phyloP scores from a whole-genome alignment of 2,113 vertebrate species.

The Notothenia rossii region DNA sequence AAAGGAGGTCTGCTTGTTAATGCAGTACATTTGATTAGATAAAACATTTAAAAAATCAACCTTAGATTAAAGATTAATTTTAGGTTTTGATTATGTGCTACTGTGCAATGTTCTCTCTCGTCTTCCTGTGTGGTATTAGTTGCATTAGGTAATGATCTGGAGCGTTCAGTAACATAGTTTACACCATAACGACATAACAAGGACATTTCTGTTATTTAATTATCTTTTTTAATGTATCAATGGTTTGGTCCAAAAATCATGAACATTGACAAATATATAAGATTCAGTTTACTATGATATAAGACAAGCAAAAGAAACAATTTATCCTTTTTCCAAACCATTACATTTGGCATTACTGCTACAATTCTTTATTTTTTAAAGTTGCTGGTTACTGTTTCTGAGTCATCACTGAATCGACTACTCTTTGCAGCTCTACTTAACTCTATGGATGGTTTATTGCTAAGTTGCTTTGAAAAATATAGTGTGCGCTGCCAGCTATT shows the following conservation, averaged over 20 bases:
- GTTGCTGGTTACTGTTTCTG: background rate
- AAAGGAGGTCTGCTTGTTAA: background rate
- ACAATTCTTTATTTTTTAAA: background rate
- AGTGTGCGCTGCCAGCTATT: conserved; percentile 43
- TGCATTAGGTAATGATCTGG: background rate
- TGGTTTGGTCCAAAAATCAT: background rate
- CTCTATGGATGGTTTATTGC: background rate
- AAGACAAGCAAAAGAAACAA: background rate
- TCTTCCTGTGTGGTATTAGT: background rate
- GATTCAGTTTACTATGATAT: background rate
- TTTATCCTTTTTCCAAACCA: background rate
- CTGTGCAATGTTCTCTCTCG: background rate
- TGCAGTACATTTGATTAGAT: background rate
- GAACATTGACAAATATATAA: background rate
- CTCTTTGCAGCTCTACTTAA: background rate
- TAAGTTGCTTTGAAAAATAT: background rate
- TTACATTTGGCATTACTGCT: background rate
- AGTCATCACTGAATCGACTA: background rate
- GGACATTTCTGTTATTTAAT: background rate
- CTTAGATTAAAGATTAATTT: background rate
- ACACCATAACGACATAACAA: background rate
- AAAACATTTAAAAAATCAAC: background rate
- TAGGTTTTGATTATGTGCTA: background rate
- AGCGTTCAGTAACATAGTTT: background rate
- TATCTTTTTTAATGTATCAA: background rate